A percentile compares a stretch with the other conserved stretches of the same genome.
These are phyloP conservation scores for Halictus quadricinctus DNA, from an alignment of 2,888 invertebrate genomes.

Conservation along the genomic window DNA sequence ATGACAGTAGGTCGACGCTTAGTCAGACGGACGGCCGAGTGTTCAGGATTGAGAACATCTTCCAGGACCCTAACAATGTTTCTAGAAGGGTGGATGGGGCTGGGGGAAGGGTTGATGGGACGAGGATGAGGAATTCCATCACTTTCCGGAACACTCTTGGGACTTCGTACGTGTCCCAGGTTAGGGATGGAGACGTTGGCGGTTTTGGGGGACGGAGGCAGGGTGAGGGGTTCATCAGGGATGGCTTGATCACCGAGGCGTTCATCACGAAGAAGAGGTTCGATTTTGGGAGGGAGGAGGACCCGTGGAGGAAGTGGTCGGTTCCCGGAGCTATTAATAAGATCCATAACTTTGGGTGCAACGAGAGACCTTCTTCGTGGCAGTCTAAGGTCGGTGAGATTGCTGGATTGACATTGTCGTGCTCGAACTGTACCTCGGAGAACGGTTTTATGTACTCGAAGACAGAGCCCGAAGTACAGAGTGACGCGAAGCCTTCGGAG, in stretches of 20 bases:
- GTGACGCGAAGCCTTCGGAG: neutral
- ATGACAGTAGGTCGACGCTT: conserved; percentile 59
- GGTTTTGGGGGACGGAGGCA: neutral
- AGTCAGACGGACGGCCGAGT: conserved; percentile 71
- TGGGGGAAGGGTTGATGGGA: conserved; percentile 48
- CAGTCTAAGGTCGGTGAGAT: neutral
- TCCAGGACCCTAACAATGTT: conserved; percentile 67
- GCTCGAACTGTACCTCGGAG: neutral
- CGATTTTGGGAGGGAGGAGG: conserved; percentile 10
- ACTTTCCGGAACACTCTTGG: conserved; percentile 74
- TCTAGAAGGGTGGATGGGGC: conserved; percentile 55
- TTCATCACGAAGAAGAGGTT: conserved; percentile 57
- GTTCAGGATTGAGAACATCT: conserved; percentile 77
- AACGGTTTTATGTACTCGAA: neutral
- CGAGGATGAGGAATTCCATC: conserved; percentile 66
- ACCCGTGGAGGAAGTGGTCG: conserved; percentile 53
- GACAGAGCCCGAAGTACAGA: neutral
- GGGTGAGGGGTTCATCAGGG: conserved; percentile 45
- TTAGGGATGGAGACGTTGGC: conserved; percentile 60
- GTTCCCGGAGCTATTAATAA: conserved; percentile 20
- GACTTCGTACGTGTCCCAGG: conserved; percentile 68
- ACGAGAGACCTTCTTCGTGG: conserved; percentile 6
- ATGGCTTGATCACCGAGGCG: conserved; percentile 60
- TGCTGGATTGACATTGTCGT: neutral
- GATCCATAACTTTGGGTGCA: neutral